A percentile compares a stretch with the other conserved stretches of the same genome.
These are phyloP conservation scores for Melanerpes aurifrons DNA, from an alignment of 2,113 vertebrate species.

Conservation along the genomic window DNA sequence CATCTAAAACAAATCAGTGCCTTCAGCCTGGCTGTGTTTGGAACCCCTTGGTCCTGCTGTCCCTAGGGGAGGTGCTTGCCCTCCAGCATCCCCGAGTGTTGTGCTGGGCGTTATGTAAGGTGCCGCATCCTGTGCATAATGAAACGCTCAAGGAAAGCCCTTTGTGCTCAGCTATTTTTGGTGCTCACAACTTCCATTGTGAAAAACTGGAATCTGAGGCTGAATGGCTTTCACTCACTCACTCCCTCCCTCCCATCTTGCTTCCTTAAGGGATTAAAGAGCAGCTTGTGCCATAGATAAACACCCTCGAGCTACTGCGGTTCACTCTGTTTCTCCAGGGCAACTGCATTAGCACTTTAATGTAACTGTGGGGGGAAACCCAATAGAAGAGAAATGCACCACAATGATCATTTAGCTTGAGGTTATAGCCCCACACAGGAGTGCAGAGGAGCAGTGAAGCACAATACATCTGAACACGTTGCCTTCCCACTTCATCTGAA, in stretches of 20 bases:
- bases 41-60: neutral
- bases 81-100: neutral
- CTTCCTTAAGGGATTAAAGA: conserved; percentile 25
- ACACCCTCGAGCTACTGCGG: neutral
- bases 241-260: neutral
- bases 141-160: conserved; percentile 68
- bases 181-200: conserved; percentile 51
- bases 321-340: conserved; percentile 5
- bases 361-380: neutral
- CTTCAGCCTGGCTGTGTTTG: neutral
- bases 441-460: neutral
- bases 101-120: conserved; percentile 39
- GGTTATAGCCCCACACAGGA: neutral
- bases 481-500: neutral
- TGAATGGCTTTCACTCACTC: conserved; percentile 10
- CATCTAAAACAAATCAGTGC: neutral
- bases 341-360: conserved; percentile 22
- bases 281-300: conserved; percentile 9
- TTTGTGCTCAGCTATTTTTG: conserved; percentile 64
- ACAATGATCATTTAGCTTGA: neutral
- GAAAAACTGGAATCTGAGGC: conserved; percentile 25
- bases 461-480: neutral
- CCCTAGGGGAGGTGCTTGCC: neutral
- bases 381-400: neutral
- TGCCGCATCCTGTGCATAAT: conserved; percentile 70